These are phyloP conservation scores for Morus bassanus DNA, from an alignment of 2,797 vertebrate species.

Conservation along the genomic window DNA sequence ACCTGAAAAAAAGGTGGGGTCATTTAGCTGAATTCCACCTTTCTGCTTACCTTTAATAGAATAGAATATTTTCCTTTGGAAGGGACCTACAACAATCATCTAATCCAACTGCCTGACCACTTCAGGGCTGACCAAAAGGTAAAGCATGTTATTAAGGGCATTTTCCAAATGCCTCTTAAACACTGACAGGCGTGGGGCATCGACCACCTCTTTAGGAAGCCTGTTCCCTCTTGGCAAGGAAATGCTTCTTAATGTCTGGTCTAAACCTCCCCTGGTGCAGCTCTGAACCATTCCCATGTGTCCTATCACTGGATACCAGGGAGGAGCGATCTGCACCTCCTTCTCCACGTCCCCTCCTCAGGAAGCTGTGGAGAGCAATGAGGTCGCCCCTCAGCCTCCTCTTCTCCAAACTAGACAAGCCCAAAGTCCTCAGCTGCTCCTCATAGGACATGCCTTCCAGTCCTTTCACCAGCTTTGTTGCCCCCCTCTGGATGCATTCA, in stretches of 20 bases:
- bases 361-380: background rate
- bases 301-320: too few relatives aligned
- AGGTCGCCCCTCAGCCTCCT: background rate
- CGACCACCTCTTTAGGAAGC: background rate
- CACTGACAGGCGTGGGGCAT: background rate
- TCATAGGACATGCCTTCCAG: background rate
- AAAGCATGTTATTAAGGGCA: background rate
- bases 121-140: background rate
- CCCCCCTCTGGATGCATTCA: rapidly evolving
- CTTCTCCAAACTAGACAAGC: background rate
- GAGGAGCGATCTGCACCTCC: background rate
- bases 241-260: background rate
- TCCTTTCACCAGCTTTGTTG: background rate
- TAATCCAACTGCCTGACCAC: background rate
- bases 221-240: rapidly evolving
- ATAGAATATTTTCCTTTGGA: background rate
- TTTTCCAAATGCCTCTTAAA: background rate
- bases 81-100: background rate
- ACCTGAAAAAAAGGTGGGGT: background rate
- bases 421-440: too few relatives aligned
- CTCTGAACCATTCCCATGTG: background rate
- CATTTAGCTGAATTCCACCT: background rate
- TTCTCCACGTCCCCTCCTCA: background rate
- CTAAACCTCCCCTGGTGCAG: background rate
- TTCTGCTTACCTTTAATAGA: background rate